These are phyloP conservation scores for Tamias sibiricus DNA, from an alignment of 2,113 vertebrate species.

Conservation along the genomic window DNA sequence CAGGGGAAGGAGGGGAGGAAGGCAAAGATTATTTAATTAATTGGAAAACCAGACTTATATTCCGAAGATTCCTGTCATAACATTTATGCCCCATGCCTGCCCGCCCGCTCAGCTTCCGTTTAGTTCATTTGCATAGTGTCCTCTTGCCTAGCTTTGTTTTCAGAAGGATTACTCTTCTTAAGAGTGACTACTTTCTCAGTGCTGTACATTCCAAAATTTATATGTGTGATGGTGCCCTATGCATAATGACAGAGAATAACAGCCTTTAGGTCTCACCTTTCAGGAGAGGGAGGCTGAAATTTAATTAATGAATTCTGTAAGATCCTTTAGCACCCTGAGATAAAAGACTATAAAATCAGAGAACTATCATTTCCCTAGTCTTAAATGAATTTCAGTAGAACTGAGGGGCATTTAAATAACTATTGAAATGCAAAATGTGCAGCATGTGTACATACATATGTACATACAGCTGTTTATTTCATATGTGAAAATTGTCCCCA, in stretches of 20 bases:
- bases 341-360: not conserved
- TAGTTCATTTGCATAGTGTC: not conserved
- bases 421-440: not conserved
- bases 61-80: not conserved
- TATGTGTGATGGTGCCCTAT: not conserved
- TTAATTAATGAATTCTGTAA: conserved; percentile 54
- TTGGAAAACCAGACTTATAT: not conserved
- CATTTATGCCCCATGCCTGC: not conserved
- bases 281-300: not conserved
- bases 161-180: not conserved
- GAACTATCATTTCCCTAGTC: not conserved
- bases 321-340: not conserved
- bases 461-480: too few relatives aligned
- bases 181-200: not conserved
- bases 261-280: conserved; percentile 26
- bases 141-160: not conserved
- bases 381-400: conserved; percentile 23
- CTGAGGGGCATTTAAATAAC: not conserved
- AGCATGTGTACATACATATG: not conserved
- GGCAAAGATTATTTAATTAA: not conserved
- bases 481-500: not conserved
- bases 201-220: not conserved
- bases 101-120: not conserved
- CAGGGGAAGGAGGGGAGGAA: not conserved
- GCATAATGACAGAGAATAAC: not conserved